Percentiles rank a stretch among this genome's conserved stretches.
phyloP scores from a whole-genome alignment of 1,140 invertebrate genomes.

The Cylas formicarius region DNA sequence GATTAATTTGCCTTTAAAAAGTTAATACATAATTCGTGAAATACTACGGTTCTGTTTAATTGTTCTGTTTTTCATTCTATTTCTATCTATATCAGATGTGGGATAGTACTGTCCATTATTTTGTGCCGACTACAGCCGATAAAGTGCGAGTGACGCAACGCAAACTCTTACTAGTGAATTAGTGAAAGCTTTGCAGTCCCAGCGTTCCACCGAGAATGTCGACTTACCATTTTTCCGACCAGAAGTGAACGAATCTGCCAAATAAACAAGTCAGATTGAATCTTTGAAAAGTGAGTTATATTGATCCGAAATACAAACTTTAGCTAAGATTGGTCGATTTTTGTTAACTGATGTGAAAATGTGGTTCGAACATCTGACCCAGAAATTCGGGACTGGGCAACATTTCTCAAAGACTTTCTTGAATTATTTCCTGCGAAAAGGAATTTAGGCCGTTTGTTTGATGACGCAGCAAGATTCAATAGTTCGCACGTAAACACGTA shows the following conservation, averaged over 20 bases:
- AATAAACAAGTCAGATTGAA: neutral
- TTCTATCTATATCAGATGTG: too few species aligned
- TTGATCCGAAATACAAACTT: neutral
- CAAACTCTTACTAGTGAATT: neutral
- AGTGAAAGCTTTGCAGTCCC: neutral
- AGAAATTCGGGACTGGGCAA: neutral
- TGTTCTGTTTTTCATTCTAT: too few species aligned
- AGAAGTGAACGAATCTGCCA: constrained; percentile 1
- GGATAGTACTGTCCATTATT: too few species aligned
- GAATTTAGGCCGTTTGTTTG: too few species aligned
- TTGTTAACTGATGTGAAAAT: neutral
- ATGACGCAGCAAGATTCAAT: neutral
- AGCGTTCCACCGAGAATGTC: too few species aligned
- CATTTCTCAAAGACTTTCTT: too few species aligned
- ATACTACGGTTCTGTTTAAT: too few species aligned
- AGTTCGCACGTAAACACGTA: constrained; percentile 1
- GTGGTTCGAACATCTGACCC: constrained; percentile 1
- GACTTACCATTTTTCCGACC: constrained; percentile 1
- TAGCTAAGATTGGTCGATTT: neutral
- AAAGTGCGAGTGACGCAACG: neutral
- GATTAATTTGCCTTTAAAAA: too few species aligned
- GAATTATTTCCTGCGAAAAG: too few species aligned
- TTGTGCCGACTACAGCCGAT: too few species aligned
- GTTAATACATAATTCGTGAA: too few species aligned
- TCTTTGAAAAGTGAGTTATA: neutral